Base-by-base conservation (phyloP, 1,140 invertebrate genomes). In the Anthonomus grandis region DNA sequence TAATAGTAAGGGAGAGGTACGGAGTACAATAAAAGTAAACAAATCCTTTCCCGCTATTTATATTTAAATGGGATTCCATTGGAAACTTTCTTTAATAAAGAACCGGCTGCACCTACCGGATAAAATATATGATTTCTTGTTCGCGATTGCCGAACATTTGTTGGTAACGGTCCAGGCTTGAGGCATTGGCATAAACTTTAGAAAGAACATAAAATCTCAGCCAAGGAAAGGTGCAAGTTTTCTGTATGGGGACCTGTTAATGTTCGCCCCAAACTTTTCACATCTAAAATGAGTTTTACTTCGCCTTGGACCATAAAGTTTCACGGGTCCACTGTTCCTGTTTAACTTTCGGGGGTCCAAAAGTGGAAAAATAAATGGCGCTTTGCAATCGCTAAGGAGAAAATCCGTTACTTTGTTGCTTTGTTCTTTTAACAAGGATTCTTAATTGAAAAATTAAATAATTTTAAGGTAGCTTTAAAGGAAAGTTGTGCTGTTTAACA, bases 281-380 rank as follows among this genome's bases (percentile, higher is more conserved):
- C 60, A 62, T 62, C 51, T 44, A 59, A 59, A 54, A 55, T 22
- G 57, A 59, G 58, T 62, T 62, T 62, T 62, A 62, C 57, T 31
- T 45, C 57, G 60, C 47, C 50, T 51, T 48, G 60, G 58, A 55
- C 47, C 60, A 59, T 62, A 62, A 62, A 62, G 37, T 55, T 58
- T 58, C 44, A 47, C 56, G 49, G 48, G 60, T 50, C 58, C 46
- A 57, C 21, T 55, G 56, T 46, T 51, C 42, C 25, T 59, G 39
- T 52, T 62, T 62, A 59, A 59, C 31, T 19, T 24, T 37, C 21
- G 3, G 48, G 41, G 6, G 18, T 21, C 37, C 21, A 22, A n/a
- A 15, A n/a, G 2, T 15, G 46, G 18, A 48, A 5, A 31, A 48
- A 15, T 34, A n/a, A n/a, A n/a, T n/a, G n/a, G n/a, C n/a, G n/a